phyloP scores from a whole-genome alignment of 2,113 vertebrate species.

The Erythrocercus mccallii region DNA sequence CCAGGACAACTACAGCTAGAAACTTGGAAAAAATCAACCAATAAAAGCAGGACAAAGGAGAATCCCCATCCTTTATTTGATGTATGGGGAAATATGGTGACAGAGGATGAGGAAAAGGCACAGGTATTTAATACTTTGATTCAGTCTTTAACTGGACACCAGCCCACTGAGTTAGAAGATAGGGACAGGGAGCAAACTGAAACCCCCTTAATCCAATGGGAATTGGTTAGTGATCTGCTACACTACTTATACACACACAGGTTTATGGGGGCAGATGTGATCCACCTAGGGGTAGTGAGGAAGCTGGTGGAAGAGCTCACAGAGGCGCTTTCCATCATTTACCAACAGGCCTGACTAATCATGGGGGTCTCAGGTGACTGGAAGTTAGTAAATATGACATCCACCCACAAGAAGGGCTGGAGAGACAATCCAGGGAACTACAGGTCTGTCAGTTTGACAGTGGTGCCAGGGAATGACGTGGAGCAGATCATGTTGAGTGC shows the following conservation, averaged over 20 bases:
- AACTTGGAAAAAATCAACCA: not conserved
- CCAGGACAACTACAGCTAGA: not conserved
- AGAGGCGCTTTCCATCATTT: not conserved
- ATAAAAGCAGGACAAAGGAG: not conserved
- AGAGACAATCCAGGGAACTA: not conserved
- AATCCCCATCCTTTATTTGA: not conserved
- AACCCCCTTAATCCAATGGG: not conserved
- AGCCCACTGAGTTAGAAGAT: not conserved
- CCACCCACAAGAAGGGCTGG: not conserved
- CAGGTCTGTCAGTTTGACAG: not conserved
- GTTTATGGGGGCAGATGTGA: not conserved
- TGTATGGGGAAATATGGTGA: not conserved
- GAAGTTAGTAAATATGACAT: not conserved
- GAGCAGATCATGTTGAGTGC: not conserved
- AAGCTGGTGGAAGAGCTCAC: not conserved
- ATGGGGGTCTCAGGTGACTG: not conserved
- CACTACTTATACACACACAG: not conserved
- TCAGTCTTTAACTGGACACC: not conserved
- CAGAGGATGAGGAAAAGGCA: not conserved
- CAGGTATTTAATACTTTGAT: not conserved
- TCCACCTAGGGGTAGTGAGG: not conserved
- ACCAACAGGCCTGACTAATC: not conserved
- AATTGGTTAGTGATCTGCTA: not conserved
- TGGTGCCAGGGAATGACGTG: not conserved
- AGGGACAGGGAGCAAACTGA: not conserved